Evolutionary conservation across 2,797 vertebrate species (phyloP).

Genomic region (Zenarchopterus dispar): DNA sequence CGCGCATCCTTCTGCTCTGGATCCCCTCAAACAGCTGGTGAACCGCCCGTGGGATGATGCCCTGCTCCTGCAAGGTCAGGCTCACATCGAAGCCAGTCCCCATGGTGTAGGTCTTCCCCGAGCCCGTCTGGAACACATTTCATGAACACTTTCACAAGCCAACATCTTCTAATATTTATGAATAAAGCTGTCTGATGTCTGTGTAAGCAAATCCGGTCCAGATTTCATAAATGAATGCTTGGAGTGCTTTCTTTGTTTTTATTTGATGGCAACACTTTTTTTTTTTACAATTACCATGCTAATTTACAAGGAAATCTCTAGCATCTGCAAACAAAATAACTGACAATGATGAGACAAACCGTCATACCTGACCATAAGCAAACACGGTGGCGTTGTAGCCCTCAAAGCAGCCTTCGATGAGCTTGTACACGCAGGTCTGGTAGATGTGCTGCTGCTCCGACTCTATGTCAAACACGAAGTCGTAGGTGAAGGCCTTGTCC

Average conservation of each 20-base stretch:
- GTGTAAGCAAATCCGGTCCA: not conserved
- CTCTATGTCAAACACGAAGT: slow-evolving; percentile 93
- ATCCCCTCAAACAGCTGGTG: slow-evolving; percentile 93
- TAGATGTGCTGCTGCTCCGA: slow-evolving; percentile 91
- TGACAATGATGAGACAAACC: not conserved
- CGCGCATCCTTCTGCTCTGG: slow-evolving; percentile 76
- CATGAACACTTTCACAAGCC: not conserved
- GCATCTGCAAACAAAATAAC: not conserved
- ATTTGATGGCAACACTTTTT: not conserved
- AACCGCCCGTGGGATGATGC: slow-evolving; percentile 95
- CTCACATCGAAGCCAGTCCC: slow-evolving; percentile 92
- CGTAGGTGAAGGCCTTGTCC: slow-evolving; percentile 98
- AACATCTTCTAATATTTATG: not conserved
- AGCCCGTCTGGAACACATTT: slow-evolving; percentile 76
- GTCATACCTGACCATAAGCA: slow-evolving; percentile 92
- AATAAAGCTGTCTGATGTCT: not conserved
- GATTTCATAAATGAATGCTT: not conserved
- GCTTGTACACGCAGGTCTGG: slow-evolving; percentile 87
- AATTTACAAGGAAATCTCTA: too few relatives aligned
- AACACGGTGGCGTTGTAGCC: slow-evolving; percentile 98
- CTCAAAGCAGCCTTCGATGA: slow-evolving; percentile 96
- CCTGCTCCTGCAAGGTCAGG: slow-evolving; percentile 85
- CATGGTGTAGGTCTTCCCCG: slow-evolving; percentile 93
- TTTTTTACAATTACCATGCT: not conserved
- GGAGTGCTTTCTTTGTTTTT: not conserved